Percentiles rank a stretch among this genome's conserved stretches.
These are phyloP conservation scores for Onthophagus taurus DNA, from an alignment of 1,140 invertebrate genomes.

Conservation along the genomic window DNA sequence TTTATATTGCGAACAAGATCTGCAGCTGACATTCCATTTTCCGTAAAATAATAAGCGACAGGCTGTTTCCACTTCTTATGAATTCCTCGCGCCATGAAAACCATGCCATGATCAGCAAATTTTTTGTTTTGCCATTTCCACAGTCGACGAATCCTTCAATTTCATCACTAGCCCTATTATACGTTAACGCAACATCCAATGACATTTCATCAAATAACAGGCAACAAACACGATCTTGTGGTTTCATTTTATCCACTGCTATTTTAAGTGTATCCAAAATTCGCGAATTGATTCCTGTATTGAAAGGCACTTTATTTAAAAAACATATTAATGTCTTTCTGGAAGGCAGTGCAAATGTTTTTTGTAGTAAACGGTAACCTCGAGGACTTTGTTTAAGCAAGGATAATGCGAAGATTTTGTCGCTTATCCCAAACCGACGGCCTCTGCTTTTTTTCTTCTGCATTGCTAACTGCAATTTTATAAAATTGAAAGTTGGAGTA, in stretches of 20 bases:
- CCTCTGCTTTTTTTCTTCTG: conserved; percentile 6
- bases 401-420: conserved; percentile 20
- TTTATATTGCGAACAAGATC: conserved; percentile 1
- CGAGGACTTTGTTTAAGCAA: conserved; percentile 20
- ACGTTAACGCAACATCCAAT: conserved; percentile 20
- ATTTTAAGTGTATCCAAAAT: conserved; percentile 18
- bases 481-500: no score
- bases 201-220: conserved; percentile 30
- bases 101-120: conserved; percentile 22
- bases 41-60: conserved; percentile 20
- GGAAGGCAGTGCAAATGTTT: conserved; percentile 20
- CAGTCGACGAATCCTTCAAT: conserved; percentile 15
- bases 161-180: conserved; percentile 16
- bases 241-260: conserved; percentile 14
- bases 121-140: neutral
- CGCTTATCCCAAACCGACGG: conserved; percentile 9
- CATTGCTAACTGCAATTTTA: no score
- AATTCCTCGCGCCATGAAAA: conserved; percentile 22
- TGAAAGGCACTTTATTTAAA: conserved; percentile 17
- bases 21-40: neutral
- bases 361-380: conserved; percentile 15
- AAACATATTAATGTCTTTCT: conserved; percentile 15
- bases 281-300: conserved; percentile 17
- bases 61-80: conserved; percentile 19
- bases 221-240: conserved; percentile 16